phyloP scores from a whole-genome alignment of 2,113 vertebrate genomes.

The Rhinopomastus cyanomelas region DNA sequence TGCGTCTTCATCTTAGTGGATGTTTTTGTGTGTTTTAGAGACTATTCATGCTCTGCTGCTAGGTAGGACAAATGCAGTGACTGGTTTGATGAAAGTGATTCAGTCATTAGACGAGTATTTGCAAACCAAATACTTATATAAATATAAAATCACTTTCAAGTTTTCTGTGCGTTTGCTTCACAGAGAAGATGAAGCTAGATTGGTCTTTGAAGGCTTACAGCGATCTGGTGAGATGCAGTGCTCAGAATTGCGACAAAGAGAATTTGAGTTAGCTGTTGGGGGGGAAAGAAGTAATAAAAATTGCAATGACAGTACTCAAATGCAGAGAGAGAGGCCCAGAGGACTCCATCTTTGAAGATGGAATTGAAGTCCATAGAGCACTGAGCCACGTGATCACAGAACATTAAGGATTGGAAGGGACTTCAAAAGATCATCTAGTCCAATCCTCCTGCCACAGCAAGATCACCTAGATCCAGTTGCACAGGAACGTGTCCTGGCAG shows the following conservation, averaged over 20 bases:
- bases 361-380: not conserved
- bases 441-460: no score
- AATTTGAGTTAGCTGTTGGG: constrained; percentile 9
- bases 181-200: constrained; percentile 1
- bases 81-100: constrained; percentile 30
- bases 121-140: constrained; percentile 21
- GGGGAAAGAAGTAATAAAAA: not conserved
- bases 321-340: not conserved
- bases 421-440: no score
- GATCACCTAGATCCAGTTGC: no score
- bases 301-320: not conserved
- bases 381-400: not conserved
- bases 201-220: not conserved
- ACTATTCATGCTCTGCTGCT: not conserved
- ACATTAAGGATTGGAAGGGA: no score
- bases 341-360: not conserved
- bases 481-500: no score
- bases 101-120: constrained; percentile 25
- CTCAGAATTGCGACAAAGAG: constrained; percentile 16
- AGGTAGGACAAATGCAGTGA: not conserved
- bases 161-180: not conserved
- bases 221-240: not conserved
- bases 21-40: not conserved
- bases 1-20: not conserved
- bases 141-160: constrained; percentile 28